Base-by-base conservation (phyloP, 1,140 invertebrate genomes). In the Acyrthosiphon pisum region DNA sequence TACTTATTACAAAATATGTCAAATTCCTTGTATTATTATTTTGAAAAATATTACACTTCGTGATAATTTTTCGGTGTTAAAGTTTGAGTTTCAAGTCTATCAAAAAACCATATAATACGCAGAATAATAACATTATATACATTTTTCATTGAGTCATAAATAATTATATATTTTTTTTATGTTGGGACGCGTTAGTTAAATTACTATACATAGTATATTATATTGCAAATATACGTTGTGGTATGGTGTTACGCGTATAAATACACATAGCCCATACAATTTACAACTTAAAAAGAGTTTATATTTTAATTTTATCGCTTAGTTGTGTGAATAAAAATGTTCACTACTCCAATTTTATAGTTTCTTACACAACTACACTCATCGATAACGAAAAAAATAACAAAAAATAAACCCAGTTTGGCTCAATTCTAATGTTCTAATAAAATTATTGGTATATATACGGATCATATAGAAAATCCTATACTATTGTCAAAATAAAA, bases 151-250 rank as follows among this genome's bases (percentile, higher is more conserved):
- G 14, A 14, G 44, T 86, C 9, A 86, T 86, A 86, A 86, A 86
- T 86, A 86, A 46, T 86, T 86, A 46, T 86, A 86, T 44, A 26
- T 41, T 30, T 86, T 86, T 86, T 86, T 46, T 86, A 46, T 86
- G 84, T 30, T 7, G 23, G 26, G 6, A 86, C 11, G 41, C 4
- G 30, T 76, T 76, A n/a, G 60, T 76, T 76, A 76, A 76, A 76
- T 76, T 76, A 18, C n/a, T n/a, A n/a, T 76, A n/a, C 30, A 76
- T 76, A 76, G n/a, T 76, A 35, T 18, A n/a, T 30, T n/a, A 68
- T 68, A 68, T n/a, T 22, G 20, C 20, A 30, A n/a, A n/a, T n/a
- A n/a, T 30, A 60, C 56, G 26, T 68, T n/a, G 4, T 4, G 60
- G 30, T 14, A 68, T n/a, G 30, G 30, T 68, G 30, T n/a, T 68